Conservation (phyloP, 2,113 vertebrate species). For the Antennarius striatus region DNA sequence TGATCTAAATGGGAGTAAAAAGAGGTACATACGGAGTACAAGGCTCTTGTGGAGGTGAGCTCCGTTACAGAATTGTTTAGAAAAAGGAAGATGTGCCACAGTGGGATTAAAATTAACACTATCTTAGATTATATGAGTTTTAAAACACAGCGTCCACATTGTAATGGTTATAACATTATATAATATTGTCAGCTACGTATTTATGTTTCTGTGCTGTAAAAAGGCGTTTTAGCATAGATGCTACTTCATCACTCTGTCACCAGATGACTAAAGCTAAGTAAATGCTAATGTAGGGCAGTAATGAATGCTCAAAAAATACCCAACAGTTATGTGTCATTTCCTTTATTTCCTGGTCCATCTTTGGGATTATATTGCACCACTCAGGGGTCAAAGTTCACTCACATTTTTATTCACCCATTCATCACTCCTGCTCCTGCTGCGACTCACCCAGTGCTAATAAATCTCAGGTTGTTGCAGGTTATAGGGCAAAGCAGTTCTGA, state of each 20-base stretch:
- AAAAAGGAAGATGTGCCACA: too few relatives aligned
- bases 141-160: too few relatives aligned
- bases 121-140: background rate
- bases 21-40: too few relatives aligned
- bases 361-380: background rate
- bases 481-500: background rate
- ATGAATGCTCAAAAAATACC: background rate
- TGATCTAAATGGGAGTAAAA: too few relatives aligned
- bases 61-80: too few relatives aligned
- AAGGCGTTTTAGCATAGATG: background rate
- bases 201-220: background rate
- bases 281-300: background rate
- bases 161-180: too few relatives aligned
- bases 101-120: too few relatives aligned
- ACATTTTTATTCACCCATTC: conserved; percentile 1
- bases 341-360: background rate
- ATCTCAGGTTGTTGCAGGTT: conserved; percentile 27
- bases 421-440: background rate
- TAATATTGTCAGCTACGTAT: background rate
- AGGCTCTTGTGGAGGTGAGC: too few relatives aligned
- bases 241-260: background rate
- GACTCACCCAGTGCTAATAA: conserved; percentile 15
- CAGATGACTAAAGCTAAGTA: background rate
- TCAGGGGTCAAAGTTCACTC: background rate
- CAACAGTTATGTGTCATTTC: too few relatives aligned